Conservation (phyloP, 2,888 invertebrate genomes). For the Drosophila testacea region DNA sequence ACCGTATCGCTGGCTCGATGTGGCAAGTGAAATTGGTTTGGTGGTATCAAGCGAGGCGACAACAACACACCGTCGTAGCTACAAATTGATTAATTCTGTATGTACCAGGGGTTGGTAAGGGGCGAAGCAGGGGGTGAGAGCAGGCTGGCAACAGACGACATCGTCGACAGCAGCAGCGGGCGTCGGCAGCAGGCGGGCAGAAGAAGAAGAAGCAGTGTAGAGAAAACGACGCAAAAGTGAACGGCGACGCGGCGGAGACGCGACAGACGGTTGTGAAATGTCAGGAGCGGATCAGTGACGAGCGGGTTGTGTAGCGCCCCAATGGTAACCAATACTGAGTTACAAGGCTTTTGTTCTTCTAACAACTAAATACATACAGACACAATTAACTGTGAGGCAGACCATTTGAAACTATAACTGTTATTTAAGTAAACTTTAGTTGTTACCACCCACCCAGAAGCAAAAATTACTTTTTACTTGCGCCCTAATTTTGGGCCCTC, state of each 20-base stretch:
- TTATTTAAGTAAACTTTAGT: too few species aligned
- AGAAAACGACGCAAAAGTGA: conserved; percentile 80
- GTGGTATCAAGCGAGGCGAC: conserved; percentile 22
- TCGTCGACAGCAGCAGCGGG: conserved; percentile 61
- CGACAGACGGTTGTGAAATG: conserved; percentile 69
- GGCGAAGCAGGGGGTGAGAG: conserved; percentile 17
- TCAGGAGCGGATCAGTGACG: conserved; percentile 53
- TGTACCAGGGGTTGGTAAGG: conserved; percentile 1
- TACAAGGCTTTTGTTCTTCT: too few species aligned
- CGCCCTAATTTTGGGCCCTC: conserved; percentile 48
- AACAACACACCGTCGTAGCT: conserved; percentile 31
- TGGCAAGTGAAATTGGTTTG: conserved; percentile 63
- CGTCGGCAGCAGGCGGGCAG: conserved; percentile 68
- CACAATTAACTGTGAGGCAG: too few species aligned
- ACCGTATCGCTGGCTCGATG: conserved; percentile 16
- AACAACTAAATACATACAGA: too few species aligned
- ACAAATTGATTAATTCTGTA: conserved; percentile 60
- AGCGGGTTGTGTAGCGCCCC: conserved; percentile 3
- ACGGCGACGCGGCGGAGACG: conserved; percentile 78
- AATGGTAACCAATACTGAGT: neutral
- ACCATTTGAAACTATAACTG: too few species aligned
- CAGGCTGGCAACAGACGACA: conserved; percentile 62
- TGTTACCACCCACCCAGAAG: too few species aligned
- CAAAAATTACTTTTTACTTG: neutral
- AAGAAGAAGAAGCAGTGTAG: conserved; percentile 62